These are phyloP conservation scores for Lepidonotus clava DNA, from an alignment of 2,888 invertebrate genomes.

Conservation along the genomic window DNA sequence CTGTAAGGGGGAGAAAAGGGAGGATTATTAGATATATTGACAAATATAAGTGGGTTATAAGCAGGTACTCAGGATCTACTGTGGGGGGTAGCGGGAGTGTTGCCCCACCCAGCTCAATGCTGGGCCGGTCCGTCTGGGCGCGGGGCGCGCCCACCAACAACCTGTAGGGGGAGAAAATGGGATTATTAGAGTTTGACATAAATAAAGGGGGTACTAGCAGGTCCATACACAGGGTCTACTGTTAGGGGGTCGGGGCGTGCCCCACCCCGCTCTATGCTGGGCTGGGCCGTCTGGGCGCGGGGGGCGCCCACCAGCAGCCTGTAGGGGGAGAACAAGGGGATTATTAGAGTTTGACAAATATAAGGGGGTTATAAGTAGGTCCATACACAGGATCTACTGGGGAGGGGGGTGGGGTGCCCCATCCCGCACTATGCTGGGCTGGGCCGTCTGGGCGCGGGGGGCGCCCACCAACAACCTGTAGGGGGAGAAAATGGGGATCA, in stretches of 20 bases:
- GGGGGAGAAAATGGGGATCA: too few species aligned
- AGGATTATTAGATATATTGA: too few species aligned
- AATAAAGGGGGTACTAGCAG: too few species aligned
- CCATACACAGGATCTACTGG: too few species aligned
- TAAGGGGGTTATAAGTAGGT: too few species aligned
- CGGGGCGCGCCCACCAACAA: constrained; percentile 51
- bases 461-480: constrained; percentile 54
- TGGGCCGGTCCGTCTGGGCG: constrained; percentile 5
- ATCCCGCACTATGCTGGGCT: not conserved
- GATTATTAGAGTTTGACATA: too few species aligned
- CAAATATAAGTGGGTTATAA: too few species aligned
- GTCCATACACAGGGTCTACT: too few species aligned
- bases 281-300: constrained; percentile 21
- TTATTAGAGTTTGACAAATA: too few species aligned
- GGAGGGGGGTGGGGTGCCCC: too few species aligned
- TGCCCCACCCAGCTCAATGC: constrained; percentile 4
- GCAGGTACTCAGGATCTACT: too few species aligned
- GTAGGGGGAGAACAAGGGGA: not conserved
- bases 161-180: constrained; percentile 12
- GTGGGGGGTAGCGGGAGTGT: too few species aligned
- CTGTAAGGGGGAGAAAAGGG: not conserved
- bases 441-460: constrained; percentile 30
- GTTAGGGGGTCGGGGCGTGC: not conserved
- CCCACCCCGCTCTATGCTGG: not conserved
- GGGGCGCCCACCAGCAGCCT: constrained; percentile 55